Percentiles rank a stretch among this genome's conserved stretches.
phyloP scores from a whole-genome alignment of 2,888 invertebrate species.

The Matsumyia berberina region DNA sequence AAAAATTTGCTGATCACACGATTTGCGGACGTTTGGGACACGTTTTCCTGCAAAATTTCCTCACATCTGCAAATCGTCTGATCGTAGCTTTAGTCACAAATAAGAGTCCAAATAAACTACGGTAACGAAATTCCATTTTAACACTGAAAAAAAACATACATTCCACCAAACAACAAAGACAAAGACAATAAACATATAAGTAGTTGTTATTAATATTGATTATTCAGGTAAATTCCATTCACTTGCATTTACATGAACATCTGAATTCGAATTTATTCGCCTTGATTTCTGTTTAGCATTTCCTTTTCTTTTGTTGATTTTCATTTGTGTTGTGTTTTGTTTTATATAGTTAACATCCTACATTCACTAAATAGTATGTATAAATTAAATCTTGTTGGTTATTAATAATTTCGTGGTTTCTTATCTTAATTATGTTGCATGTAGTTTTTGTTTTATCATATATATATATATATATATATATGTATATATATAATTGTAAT shows the following conservation, averaged over 20 bases:
- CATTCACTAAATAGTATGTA: conserved; percentile 75
- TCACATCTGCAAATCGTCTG: too few species aligned
- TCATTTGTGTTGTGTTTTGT: conserved; percentile 24
- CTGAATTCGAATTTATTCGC: conserved; percentile 73
- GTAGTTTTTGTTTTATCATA: conserved; percentile 20
- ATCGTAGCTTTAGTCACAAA: too few species aligned
- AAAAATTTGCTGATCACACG: too few species aligned
- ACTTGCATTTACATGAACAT: conserved; percentile 67
- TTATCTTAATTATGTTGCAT: conserved; percentile 57
- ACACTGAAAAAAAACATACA: too few species aligned
- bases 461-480: too few species aligned
- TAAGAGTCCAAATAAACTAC: too few species aligned
- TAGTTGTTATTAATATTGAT: conserved; percentile 73
- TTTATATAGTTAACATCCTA: conserved; percentile 74
- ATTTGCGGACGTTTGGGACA: too few species aligned
- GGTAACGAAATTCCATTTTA: too few species aligned
- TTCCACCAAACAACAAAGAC: neutral
- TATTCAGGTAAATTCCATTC: conserved; percentile 76
- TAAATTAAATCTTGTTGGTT: conserved; percentile 75
- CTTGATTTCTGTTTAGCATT: conserved; percentile 57
- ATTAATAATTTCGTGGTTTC: conserved; percentile 68
- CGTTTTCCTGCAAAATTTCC: too few species aligned
- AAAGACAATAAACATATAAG: conserved; percentile 31
- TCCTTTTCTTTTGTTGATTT: conserved; percentile 36
- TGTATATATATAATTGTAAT: too few species aligned